A percentile compares a stretch with the other conserved stretches of the same genome.
Conservation (phyloP, 2,888 invertebrate genomes). For the Heliconius sara region DNA sequence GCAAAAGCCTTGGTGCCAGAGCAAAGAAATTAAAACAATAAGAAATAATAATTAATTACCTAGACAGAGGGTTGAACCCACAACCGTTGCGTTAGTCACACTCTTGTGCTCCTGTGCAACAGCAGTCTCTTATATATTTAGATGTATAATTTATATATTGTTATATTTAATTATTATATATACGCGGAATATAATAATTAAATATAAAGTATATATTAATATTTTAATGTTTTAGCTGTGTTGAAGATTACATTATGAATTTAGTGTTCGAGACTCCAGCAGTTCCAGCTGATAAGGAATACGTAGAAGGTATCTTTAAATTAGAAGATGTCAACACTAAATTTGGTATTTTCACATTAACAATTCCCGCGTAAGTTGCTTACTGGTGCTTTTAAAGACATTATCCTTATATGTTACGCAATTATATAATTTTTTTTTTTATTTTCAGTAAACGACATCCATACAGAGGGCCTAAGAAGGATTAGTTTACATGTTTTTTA, state of each 20-base stretch:
- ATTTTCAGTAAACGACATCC: constrained; percentile 77
- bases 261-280: constrained; percentile 77
- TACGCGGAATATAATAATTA: too few species aligned
- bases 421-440: not conserved
- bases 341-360: constrained; percentile 76
- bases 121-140: not conserved
- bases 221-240: constrained; percentile 63
- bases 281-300: constrained; percentile 69
- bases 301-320: constrained; percentile 69
- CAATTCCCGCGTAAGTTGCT: constrained; percentile 71
- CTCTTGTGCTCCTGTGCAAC: not conserved
- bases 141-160: not conserved
- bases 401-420: not conserved
- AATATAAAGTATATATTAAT: too few species aligned
- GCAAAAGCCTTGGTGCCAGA: too few species aligned
- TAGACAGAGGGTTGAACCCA: not conserved
- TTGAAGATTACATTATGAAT: constrained; percentile 81
- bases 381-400: not conserved
- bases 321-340: constrained; percentile 75
- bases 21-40: too few species aligned
- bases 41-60: not conserved
- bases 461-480: constrained; percentile 67
- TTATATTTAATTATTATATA: not conserved
- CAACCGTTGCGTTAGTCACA: not conserved
- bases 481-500: constrained; percentile 51